Base-by-base conservation (phyloP, 2,888 invertebrate species). In the Nephrocerus scutellatus region DNA sequence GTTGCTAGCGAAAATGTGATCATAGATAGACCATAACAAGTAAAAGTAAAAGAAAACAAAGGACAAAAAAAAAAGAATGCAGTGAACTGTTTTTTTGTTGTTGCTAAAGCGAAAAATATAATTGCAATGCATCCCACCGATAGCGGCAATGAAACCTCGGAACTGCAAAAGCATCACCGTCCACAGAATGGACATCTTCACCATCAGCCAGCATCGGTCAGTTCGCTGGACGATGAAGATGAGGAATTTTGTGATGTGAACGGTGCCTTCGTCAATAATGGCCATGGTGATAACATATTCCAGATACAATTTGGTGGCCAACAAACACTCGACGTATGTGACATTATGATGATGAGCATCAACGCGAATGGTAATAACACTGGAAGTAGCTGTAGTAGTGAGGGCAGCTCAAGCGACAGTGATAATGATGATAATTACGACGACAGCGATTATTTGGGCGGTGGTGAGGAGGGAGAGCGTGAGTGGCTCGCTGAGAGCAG, bases 321-420 rank as follows among this genome's bases (percentile, higher is more conserved):
- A n/a, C n/a, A n/a, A n/a, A n/a, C n/a, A n/a, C n/a, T n/a, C n/a
- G 55, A 57, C 46, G 53, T 53, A 10, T 58, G 52, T 24, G 52
- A 56, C 43, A 56, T 56, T 26, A 50, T 50, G 13, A 55, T 51
- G 55, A 55, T 56, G 53, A 46, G 43, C 22, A 48, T 56, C 18
- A 54, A 36, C 6, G 56, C n/a, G n/a, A n/a, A 56, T 8, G n/a
- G 25, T 13, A 13, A 24, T 24, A n/a, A 24, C 25, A 24, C 13
- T 13, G 25, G 25, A 24, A 12, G 12, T n/a, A 13, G 25, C 13
- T 24, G 13, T 24, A 24, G 13, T 9, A 33, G 4, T 15, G 29
- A 28, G 26, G 35, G 26, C 41, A 14, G 48, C 32, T 34, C 40
- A 36, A 32, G 19, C 15, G 16, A 15, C 23, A 43, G 45, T 23